Conservation (phyloP, 2,888 invertebrate genomes). For the Empis livida region DNA sequence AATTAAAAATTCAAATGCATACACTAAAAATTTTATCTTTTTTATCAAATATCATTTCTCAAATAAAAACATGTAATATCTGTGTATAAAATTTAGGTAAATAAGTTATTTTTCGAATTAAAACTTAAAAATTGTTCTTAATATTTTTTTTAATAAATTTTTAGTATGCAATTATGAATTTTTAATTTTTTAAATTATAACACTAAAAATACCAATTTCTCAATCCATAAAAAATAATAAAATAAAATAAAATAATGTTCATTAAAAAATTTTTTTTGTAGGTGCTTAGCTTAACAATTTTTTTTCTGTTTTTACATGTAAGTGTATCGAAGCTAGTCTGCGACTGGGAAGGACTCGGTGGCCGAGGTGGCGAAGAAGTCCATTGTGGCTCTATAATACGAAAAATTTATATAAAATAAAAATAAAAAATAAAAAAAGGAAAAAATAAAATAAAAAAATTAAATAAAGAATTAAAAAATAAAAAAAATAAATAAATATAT, state of each 20-base stretch:
- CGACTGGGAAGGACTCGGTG: constrained; percentile 39
- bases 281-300: constrained; percentile 1
- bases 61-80: no score
- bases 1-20: no score
- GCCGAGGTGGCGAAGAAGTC: constrained; percentile 39
- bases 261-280: background rate
- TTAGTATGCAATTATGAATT: background rate
- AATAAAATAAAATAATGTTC: constrained; percentile 10
- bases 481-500: no score
- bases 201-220: constrained; percentile 6
- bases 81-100: no score
- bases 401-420: constrained; percentile 27
- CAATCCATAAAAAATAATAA: constrained; percentile 7
- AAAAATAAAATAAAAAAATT: constrained; percentile 6
- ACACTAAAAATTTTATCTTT: no score
- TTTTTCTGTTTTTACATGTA: constrained; percentile 33
- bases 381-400: constrained; percentile 39
- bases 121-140: no score
- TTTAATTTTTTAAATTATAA: background rate
- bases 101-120: no score
- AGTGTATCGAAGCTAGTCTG: constrained; percentile 41
- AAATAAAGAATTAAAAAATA: no score
- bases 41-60: no score
- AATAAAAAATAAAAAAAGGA: constrained; percentile 14
- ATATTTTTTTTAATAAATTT: no score